A percentile compares a stretch with the other conserved stretches of the same genome.
Conservation (phyloP, 2,888 invertebrate species). For the Lissocephala sabroskyi region DNA sequence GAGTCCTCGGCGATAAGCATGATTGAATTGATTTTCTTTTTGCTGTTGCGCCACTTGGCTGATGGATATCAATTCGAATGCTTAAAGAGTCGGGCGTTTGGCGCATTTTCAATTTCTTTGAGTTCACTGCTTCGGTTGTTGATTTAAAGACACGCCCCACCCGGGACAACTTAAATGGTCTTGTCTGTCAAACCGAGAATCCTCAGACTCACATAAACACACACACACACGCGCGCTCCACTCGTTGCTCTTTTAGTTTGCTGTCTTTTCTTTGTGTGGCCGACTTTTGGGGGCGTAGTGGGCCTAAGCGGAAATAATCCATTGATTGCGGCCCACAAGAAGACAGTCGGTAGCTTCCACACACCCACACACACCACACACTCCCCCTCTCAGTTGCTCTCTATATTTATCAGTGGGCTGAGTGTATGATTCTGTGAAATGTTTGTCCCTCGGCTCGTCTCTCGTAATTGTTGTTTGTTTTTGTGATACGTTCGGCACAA, state of each 20-base stretch:
- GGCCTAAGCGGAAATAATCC: slow-evolving; percentile 52
- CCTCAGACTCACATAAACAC: slow-evolving; percentile 15
- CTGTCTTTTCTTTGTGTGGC: neutral
- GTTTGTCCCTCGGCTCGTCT: too few relatives aligned
- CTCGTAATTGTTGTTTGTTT: too few relatives aligned
- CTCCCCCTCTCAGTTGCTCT: too few relatives aligned
- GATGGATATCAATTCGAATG: slow-evolving; percentile 64
- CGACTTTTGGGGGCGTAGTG: slow-evolving; percentile 24
- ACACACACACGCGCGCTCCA: neutral
- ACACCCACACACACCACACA: too few relatives aligned
- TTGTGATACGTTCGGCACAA: too few relatives aligned
- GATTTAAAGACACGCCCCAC: slow-evolving; percentile 18
- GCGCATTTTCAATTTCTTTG: slow-evolving; percentile 53
- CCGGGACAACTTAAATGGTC: slow-evolving; percentile 42
- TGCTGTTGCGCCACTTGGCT: slow-evolving; percentile 45
- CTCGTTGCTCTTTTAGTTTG: neutral
- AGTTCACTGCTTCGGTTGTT: slow-evolving; percentile 28
- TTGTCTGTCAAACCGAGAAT: slow-evolving; percentile 27
- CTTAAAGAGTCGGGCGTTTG: slow-evolving; percentile 53
- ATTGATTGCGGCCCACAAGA: slow-evolving; percentile 49
- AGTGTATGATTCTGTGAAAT: too few relatives aligned
- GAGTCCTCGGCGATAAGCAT: slow-evolving; percentile 25
- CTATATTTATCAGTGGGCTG: too few relatives aligned
- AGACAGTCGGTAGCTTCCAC: slow-evolving; percentile 22
- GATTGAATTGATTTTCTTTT: slow-evolving; percentile 30